Conservation (phyloP, 2,888 invertebrate genomes). For the Apoda limacodes region DNA sequence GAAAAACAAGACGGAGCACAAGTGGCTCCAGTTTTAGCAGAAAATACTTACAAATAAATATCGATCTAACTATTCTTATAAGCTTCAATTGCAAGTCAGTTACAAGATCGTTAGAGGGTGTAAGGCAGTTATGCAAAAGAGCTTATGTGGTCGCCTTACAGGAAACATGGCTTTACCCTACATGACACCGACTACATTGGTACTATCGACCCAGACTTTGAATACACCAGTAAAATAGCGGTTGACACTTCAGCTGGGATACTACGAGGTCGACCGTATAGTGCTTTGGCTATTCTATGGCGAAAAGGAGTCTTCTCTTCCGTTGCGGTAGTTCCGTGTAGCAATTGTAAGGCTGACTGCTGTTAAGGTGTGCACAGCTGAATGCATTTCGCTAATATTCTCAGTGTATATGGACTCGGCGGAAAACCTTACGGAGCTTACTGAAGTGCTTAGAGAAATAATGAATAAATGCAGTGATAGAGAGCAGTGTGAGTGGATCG, state of each 20-base stretch:
- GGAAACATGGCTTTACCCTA: conserved; percentile 3
- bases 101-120: background rate
- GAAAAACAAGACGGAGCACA: no score
- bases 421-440: background rate
- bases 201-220: background rate
- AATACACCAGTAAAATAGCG: conserved; percentile 3
- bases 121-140: conserved; percentile 1
- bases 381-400: background rate
- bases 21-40: background rate
- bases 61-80: no score
- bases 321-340: background rate
- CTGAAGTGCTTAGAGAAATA: background rate
- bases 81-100: conserved; percentile 6
- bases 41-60: no score
- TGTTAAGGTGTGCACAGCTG: background rate
- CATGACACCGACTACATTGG: conserved; percentile 1
- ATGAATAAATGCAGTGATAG: no score
- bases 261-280: conserved; percentile 4
- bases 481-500: no score
- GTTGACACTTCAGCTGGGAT: conserved; percentile 5
- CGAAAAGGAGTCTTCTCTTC: background rate
- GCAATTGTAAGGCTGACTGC: background rate
- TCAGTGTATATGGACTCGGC: conserved; percentile 2
- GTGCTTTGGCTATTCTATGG: conserved; percentile 5
- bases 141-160: conserved; percentile 3